Evolutionary conservation across 1,140 invertebrate species (phyloP), one percentile per base, ranked within the genome.

Genomic region (Wasmannia auropunctata): DNA sequence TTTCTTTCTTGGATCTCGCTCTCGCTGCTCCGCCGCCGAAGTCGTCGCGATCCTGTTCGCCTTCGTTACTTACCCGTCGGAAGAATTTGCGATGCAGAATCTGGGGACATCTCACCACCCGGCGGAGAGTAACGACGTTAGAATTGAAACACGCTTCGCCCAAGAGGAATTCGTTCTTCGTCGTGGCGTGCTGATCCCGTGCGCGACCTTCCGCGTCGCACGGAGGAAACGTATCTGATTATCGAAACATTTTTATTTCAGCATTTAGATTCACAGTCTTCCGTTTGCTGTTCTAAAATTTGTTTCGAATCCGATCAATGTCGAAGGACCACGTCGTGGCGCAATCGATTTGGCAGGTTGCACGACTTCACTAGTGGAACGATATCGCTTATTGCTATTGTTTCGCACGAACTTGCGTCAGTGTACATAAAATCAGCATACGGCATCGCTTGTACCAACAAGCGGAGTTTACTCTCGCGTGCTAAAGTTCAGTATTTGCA

Each of bases 1-100:
- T 75, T 69, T 86, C 67, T 85, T 56, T 86, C 60, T 75, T 34
- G 87, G 77, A 75, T 85, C 83, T 46, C 51, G 43, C 40, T 79
- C 25, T 79, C n/a, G 43, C 86, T 56, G 43, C 25, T 28, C n/a
- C 28, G 28, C 22, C 43, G 11, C 40, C n/a, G n/a, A n/a, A 22
- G 40, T 56, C 70, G 49, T 58, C 67, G 31, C 51, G 58, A 11
- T 54, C 19, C 37, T 60, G 37, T n/a, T 67, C 25, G 56, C 19
- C n/a, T 25, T 72, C 10, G n/a, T 60, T n/a, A 31, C 37, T 54
- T 58, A n/a, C n/a, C n/a, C 25, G 37, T 1, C 69, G 51, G 14
- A 37, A 16, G 16, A 34, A 37, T 67, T 43, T 46, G 19, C 19
- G 16, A 40, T 51, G 58, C 16, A 40, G 31, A 43, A 65, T 65